phyloP scores from a whole-genome alignment of 2,797 vertebrate genomes.

The Otolemur crassicaudatus region DNA sequence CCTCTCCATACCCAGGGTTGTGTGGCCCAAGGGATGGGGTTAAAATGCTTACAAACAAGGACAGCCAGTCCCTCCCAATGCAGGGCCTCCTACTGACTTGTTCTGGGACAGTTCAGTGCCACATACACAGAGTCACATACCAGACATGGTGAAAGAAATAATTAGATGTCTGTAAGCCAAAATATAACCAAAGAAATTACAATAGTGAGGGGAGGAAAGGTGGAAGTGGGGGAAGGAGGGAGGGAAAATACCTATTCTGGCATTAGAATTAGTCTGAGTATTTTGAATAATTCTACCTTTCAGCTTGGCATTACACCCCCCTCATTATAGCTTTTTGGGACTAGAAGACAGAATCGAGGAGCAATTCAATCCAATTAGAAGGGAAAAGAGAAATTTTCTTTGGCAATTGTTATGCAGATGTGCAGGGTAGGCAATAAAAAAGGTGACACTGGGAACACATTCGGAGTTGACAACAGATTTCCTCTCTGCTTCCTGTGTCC shows the following conservation, averaged over 20 bases:
- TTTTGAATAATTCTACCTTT: constrained; percentile 67
- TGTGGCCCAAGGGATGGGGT: neutral
- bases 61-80: neutral
- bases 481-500: neutral
- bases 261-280: constrained; percentile 16
- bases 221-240: fast-evolving
- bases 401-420: constrained; percentile 72
- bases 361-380: constrained; percentile 75
- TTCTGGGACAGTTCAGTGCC: neutral
- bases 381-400: constrained; percentile 66
- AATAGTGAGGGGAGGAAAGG: neutral
- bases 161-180: neutral
- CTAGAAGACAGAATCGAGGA: constrained; percentile 72
- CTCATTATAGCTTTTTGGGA: constrained; percentile 66
- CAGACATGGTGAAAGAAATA: neutral
- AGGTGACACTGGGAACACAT: neutral
- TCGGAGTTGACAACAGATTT: constrained; percentile 52
- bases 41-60: neutral
- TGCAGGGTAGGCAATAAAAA: neutral
- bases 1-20: neutral
- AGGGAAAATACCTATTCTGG: neutral
- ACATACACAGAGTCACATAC: neutral
- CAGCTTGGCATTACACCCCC: constrained; percentile 53
- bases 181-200: neutral
- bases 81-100: neutral